Evolutionary conservation across 2,888 invertebrate species (phyloP), one percentile per base, ranked within the genome.

Genomic region (Lycophotia porphyrea): DNA sequence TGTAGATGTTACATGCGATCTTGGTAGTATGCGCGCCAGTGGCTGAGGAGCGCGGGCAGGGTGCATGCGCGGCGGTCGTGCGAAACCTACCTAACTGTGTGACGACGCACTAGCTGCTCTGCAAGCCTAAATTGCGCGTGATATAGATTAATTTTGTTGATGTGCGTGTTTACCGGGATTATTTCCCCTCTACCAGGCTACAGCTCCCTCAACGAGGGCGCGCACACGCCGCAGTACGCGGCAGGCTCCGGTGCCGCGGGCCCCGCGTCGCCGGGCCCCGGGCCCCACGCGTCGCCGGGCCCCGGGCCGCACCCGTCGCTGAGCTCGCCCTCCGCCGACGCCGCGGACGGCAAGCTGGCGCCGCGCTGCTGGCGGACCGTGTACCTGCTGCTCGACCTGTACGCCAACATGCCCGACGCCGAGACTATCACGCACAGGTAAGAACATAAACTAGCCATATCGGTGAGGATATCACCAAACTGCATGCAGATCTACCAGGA

Each of bases 301-400:
- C 98, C 87, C 98, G 98, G 70, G 49, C 71, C 78, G 64, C 84
- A 71, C 80, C 74, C 78, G 8, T 79, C 85, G 9, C 74, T 71
- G 13, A 69, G 80, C 71, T 85, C 87, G 24, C 82, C 87, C 1
- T 77, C 88, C 0, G 82, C 86, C 0, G 88, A 81, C 58, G 82
- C 87, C 24, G 87, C 84, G 60, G 91, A 91, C 87, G 91, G 87
- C 90, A 91, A 90, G 88, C 91, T 97, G 84, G 97, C 97, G 5
- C 98, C 98, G 21, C 97, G 98, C 88, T 99, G 99, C 92, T 99
- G 99, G 99, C 98, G 98, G 91, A 99, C 99, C 0, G 98, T 99
- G 86, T 99, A 99, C 93, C 98, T 99, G 93, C 97, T 99, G 80
- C 95, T 99, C 74, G 99, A 99, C 91, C 94, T 99, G 71, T 99